Percentiles rank a stretch among this genome's conserved stretches.
Evolutionary conservation across 2,797 vertebrate species (phyloP).

Genomic region (Pseudomugil gertrudae): DNA sequence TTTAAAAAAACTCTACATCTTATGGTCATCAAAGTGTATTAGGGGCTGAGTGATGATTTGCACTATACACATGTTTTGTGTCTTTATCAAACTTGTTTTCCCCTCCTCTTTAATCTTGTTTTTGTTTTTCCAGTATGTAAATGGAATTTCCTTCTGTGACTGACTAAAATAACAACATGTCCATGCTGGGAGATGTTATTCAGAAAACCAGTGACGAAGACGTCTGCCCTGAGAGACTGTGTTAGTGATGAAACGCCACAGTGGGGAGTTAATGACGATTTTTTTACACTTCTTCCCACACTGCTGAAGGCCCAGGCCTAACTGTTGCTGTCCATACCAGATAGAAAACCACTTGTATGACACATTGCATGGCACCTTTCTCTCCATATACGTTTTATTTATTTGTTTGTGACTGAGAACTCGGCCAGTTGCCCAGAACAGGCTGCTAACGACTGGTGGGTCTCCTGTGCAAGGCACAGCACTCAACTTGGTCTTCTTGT

Average conservation of each 20-base stretch:
- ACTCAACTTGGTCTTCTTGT: slow-evolving; percentile 34
- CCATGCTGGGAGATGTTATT: slow-evolving; percentile 63
- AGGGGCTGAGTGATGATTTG: not conserved
- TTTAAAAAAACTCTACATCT: not conserved
- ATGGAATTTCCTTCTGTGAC: slow-evolving; percentile 46
- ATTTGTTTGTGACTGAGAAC: slow-evolving; percentile 32
- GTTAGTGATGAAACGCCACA: slow-evolving; percentile 61
- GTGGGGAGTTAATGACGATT: slow-evolving; percentile 68
- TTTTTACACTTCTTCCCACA: slow-evolving; percentile 67
- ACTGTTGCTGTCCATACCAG: slow-evolving; percentile 36
- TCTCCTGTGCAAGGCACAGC: slow-evolving; percentile 7
- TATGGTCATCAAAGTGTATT: not conserved
- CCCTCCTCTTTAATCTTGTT: slow-evolving; percentile 37
- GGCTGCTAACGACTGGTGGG: slow-evolving; percentile 18
- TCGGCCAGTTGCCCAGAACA: slow-evolving; percentile 45
- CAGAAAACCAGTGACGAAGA: slow-evolving; percentile 63
- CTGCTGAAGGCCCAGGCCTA: slow-evolving; percentile 32
- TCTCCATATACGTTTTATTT: slow-evolving; percentile 30
- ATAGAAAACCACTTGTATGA: slow-evolving; percentile 39
- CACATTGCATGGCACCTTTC: slow-evolving; percentile 27
- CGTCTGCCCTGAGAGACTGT: slow-evolving; percentile 47
- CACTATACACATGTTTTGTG: not conserved
- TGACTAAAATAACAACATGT: slow-evolving; percentile 65
- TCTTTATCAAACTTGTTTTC: slow-evolving; percentile 6
- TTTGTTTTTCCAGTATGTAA: slow-evolving; percentile 57